phyloP scores from a whole-genome alignment of 2,113 vertebrate genomes.

The Prietella phreatophila region DNA sequence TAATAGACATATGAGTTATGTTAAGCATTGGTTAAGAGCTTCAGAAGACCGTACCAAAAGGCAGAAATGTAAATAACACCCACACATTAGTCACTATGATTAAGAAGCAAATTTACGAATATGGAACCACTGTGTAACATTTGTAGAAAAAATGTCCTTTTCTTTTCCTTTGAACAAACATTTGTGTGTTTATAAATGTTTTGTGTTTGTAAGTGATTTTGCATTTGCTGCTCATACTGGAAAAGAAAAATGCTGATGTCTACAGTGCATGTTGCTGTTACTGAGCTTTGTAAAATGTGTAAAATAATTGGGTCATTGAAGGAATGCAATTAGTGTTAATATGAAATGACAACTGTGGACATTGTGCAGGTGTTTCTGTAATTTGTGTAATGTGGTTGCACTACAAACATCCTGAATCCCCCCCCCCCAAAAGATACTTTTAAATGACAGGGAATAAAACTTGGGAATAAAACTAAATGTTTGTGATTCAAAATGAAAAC shows the following conservation, averaged over 20 bases:
- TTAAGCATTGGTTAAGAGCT: neutral
- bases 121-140: neutral
- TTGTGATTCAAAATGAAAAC: neutral
- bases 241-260: neutral
- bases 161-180: neutral
- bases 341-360: neutral
- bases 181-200: constrained; percentile 7
- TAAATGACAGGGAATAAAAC: neutral
- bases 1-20: neutral
- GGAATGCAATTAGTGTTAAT: constrained; percentile 7
- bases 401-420: neutral
- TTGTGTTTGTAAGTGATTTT: constrained; percentile 9
- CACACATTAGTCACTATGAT: neutral
- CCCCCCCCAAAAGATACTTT: too few relatives aligned
- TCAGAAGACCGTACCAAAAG: neutral
- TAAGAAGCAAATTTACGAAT: neutral
- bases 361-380: constrained; percentile 25
- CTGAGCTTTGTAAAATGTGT: neutral
- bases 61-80: neutral
- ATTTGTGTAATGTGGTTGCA: neutral
- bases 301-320: constrained; percentile 10
- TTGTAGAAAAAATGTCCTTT: neutral
- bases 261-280: neutral
- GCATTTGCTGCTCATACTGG: neutral
- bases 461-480: constrained; percentile 20